Evolutionary conservation across 2,888 invertebrate species (phyloP).

Genomic region (Limenitis camilla): DNA sequence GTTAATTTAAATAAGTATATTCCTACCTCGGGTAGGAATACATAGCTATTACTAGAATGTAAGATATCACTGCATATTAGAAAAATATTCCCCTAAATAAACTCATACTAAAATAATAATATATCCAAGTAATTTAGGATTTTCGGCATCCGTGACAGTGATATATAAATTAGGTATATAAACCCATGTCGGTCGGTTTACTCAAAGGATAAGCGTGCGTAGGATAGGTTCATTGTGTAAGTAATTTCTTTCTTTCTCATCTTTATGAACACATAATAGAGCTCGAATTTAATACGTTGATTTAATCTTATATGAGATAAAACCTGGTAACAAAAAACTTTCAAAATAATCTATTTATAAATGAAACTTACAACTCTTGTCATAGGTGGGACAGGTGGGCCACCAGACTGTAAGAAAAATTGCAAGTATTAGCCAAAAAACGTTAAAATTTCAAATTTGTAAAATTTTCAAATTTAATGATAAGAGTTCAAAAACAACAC

Average conservation of each 20-base stretch:
- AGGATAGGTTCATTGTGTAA: slow-evolving; percentile 7
- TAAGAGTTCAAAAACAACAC: no score
- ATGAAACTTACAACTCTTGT: slow-evolving; percentile 47
- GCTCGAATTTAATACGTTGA: not conserved
- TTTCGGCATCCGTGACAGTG: not conserved
- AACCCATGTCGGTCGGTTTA: slow-evolving; percentile 4
- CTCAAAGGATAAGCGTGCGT: slow-evolving; percentile 8
- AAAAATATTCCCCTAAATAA: no score
- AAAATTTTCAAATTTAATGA: no score
- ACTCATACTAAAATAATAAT: not conserved
- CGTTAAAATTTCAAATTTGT: no score
- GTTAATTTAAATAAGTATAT: no score
- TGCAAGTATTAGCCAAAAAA: no score
- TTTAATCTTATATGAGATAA: no score
- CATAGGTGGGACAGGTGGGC: slow-evolving; percentile 52
- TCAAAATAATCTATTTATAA: not conserved
- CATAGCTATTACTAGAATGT: no score
- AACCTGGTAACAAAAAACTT: not conserved
- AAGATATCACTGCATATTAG: no score
- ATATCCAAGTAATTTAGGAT: slow-evolving; percentile 2
- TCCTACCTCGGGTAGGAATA: no score
- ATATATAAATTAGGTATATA: slow-evolving; percentile 3
- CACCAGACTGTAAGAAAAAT: slow-evolving; percentile 40
- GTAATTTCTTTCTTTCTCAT: slow-evolving; percentile 16
- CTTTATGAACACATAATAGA: not conserved